phyloP scores from a whole-genome alignment of 2,113 vertebrate genomes.

The Empidonax alnorum region DNA sequence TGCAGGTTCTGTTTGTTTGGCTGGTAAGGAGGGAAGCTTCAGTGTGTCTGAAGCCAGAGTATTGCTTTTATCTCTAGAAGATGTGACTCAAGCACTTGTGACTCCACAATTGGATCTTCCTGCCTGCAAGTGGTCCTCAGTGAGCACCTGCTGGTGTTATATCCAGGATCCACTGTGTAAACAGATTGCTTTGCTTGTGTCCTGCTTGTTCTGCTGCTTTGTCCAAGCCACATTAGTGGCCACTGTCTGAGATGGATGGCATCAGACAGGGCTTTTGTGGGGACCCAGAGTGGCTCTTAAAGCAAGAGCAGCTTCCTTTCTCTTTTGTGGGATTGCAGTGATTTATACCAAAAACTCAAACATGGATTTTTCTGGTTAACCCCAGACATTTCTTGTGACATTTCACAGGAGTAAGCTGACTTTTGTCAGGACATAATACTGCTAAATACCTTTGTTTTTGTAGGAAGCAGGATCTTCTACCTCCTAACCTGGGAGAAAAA shows the following conservation, averaged over 20 bases:
- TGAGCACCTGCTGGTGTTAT: fast-evolving
- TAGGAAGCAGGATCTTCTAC: not conserved
- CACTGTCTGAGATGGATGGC: not conserved
- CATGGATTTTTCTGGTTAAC: not conserved
- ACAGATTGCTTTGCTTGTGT: not conserved
- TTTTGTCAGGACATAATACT: not conserved
- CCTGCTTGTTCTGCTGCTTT: not conserved
- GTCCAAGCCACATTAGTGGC: not conserved
- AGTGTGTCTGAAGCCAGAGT: not conserved
- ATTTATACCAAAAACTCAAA: not conserved
- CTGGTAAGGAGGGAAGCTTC: not conserved
- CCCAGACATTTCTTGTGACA: not conserved
- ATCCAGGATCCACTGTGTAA: not conserved
- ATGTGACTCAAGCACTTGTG: not conserved
- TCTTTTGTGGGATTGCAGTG: not conserved
- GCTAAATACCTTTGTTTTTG: not conserved
- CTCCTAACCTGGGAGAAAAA: not conserved
- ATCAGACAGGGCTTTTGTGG: not conserved
- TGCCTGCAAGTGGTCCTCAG: not conserved
- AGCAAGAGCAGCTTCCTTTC: not conserved
- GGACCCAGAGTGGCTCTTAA: not conserved
- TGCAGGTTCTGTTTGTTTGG: not conserved
- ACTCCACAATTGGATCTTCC: not conserved
- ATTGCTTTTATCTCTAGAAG: not conserved
- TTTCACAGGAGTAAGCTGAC: not conserved